A percentile compares a stretch with the other conserved stretches of the same genome.
phyloP scores from a whole-genome alignment of 2,888 invertebrate species.

The Diogma glabrata region DNA sequence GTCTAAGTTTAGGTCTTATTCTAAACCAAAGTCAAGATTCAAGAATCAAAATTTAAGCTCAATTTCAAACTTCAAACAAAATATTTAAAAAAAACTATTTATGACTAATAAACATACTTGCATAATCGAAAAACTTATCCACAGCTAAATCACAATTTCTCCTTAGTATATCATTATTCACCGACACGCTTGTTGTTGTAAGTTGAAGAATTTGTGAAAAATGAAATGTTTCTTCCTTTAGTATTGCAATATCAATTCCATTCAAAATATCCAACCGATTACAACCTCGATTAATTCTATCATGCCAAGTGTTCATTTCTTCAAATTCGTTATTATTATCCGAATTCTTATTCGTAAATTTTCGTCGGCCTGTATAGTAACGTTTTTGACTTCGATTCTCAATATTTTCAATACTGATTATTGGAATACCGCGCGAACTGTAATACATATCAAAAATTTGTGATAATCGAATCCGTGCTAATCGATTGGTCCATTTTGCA shows the following conservation, averaged over 20 bases:
- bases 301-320: neutral
- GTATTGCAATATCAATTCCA: conserved; percentile 17
- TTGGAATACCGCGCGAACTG: conserved; percentile 47
- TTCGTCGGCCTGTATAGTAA: neutral
- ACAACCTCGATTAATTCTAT: conserved; percentile 18
- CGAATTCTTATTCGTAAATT: neutral
- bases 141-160: conserved; percentile 39
- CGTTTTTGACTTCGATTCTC: neutral
- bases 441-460: conserved; percentile 59
- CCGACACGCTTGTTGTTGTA: conserved; percentile 21
- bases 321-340: neutral
- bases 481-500: conserved; percentile 40
- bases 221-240: conserved; percentile 30
- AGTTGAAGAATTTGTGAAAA: conserved; percentile 26
- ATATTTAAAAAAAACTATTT: too few species aligned
- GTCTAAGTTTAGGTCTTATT: too few species aligned
- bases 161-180: conserved; percentile 36
- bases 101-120: conserved; percentile 36
- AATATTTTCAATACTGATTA: conserved; percentile 39
- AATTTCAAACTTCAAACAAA: too few species aligned
- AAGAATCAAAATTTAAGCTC: too few species aligned
- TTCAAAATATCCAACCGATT: conserved; percentile 19
- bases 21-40: too few species aligned
- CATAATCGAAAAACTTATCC: conserved; percentile 39
- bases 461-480: conserved; percentile 43